Evolutionary conservation across 92 coral and sea anemone species (phyloP), one percentile per base, ranked within the genome.

Genomic region (Palythoa heliodiscus): DNA sequence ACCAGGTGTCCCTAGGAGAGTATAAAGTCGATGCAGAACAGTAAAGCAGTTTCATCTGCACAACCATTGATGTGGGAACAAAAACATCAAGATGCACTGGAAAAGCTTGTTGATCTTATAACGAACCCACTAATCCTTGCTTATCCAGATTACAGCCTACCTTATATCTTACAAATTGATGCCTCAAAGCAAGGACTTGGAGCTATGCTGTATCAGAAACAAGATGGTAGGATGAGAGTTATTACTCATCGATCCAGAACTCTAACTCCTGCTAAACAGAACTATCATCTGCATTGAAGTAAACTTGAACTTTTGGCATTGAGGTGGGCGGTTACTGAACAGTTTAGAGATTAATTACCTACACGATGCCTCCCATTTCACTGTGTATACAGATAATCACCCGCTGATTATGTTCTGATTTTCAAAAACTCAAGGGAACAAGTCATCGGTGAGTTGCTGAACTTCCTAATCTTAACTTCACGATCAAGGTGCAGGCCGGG

Each of bases 331-430:
- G 78, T 82, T n/a, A 60, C 29, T 29, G 80, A 75, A 22, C 63
- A 75, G 60, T 43, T 75, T 40, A 48, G 80, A 22, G 80, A 75
- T 53, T 60, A 83, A 75, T 53, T 60, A 83, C 40, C 52, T 53
- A 25, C 50, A 58, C 9, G 3, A 43, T 43, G 50, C 50, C 50
- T 43, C 50, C 50, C 50, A 43, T 43, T 43, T 43, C 50, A 43
- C 50, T 7, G 50, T 43, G 48, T 43, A 43, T 43, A 43, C 48
- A 43, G 91, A 88, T 70, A 84, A 88, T 23, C 76, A 84, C 39
- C 91, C 88, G 71, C 78, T 91, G 68, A 91, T 87, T 89, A 82
- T 81, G 88, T 85, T 15, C 50, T 85, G 75, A 86, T 0, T 5
- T 43, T 7, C 50, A 7, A 43, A 43, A 43, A 43, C 50, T 43